Conservation (phyloP, 1,140 invertebrate genomes). For the Penaeus indicus region DNA sequence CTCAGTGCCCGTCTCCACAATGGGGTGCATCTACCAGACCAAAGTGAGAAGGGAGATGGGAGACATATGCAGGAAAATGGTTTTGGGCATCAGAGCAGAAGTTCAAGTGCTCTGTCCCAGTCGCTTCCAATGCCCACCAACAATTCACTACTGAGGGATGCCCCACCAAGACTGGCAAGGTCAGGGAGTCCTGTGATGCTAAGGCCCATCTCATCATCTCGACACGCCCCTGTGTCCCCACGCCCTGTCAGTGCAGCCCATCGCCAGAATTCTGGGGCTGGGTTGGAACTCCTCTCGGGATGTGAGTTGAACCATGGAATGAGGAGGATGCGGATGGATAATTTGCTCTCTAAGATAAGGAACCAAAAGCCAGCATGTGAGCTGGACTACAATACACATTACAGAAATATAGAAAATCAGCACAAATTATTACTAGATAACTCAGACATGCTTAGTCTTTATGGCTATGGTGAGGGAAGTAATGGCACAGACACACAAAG, state of each 20-base stretch:
- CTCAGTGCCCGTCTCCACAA: too few relatives aligned
- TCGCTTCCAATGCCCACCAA: too few relatives aligned
- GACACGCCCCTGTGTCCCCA: too few relatives aligned
- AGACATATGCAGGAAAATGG: not conserved
- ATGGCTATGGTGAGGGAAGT: slow-evolving; percentile 29
- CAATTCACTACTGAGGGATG: too few relatives aligned
- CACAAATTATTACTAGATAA: slow-evolving; percentile 43
- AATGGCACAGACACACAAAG: slow-evolving; percentile 39
- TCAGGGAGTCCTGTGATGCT: slow-evolving; percentile 37
- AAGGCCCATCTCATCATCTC: slow-evolving; percentile 13
- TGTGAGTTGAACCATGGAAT: slow-evolving; percentile 35
- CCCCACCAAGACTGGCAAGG: not conserved
- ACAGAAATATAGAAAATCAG: slow-evolving; percentile 51
- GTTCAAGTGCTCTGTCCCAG: too few relatives aligned
- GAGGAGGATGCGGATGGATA: slow-evolving; percentile 44
- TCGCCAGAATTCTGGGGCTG: not conserved
- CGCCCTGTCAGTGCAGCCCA: not conserved
- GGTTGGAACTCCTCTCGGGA: slow-evolving; percentile 6
- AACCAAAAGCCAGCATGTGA: slow-evolving; percentile 63
- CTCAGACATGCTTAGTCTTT: slow-evolving; percentile 40
- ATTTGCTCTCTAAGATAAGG: slow-evolving; percentile 60
- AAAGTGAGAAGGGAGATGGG: not conserved
- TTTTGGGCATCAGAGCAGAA: too few relatives aligned
- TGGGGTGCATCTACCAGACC: too few relatives aligned
- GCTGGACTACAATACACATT: slow-evolving; percentile 49